A percentile compares a stretch with the other conserved stretches of the same genome.
Conservation (phyloP, 2,888 invertebrate species). For the Amphimallon solstitiale region DNA sequence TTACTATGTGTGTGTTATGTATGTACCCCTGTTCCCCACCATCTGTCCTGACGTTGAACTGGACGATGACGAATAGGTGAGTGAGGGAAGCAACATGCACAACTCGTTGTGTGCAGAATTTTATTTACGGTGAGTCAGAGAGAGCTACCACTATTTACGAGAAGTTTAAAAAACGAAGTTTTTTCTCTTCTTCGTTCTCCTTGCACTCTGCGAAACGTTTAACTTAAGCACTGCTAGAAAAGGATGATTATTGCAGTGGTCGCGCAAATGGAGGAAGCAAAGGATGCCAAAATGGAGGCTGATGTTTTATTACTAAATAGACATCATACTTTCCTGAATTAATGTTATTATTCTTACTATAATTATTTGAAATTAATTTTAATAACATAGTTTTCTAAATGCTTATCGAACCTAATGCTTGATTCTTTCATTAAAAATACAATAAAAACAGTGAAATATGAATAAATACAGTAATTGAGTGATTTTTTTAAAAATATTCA, state of each 20-base stretch:
- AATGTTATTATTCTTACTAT: no score
- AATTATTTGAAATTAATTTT: no score
- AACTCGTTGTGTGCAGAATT: slow-evolving; percentile 10
- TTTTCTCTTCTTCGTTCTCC: slow-evolving; percentile 10
- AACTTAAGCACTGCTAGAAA: slow-evolving; percentile 6
- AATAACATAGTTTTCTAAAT: no score
- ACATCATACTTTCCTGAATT: no score
- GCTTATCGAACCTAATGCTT: no score
- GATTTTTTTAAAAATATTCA: no score
- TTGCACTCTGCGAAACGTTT: slow-evolving; percentile 11
- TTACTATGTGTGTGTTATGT: slow-evolving; percentile 32
- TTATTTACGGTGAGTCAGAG: slow-evolving; percentile 6
- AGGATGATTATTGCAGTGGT: slow-evolving; percentile 27
- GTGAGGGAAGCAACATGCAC: not conserved
- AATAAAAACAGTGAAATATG: no score
- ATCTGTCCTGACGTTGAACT: no score
- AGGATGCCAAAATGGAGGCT: slow-evolving; percentile 18
- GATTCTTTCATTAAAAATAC: no score
- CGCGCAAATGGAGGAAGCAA: slow-evolving; percentile 5
- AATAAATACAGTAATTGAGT: no score
- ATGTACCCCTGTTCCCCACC: no score
- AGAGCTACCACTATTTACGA: slow-evolving; percentile 47
- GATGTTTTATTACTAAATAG: not conserved
- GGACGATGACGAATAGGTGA: not conserved
- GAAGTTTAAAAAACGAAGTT: slow-evolving; percentile 43